Evolutionary conservation across 2,113 vertebrate genomes (phyloP), one percentile per base, ranked within the genome.

Genomic region (Scortum barcoo): DNA sequence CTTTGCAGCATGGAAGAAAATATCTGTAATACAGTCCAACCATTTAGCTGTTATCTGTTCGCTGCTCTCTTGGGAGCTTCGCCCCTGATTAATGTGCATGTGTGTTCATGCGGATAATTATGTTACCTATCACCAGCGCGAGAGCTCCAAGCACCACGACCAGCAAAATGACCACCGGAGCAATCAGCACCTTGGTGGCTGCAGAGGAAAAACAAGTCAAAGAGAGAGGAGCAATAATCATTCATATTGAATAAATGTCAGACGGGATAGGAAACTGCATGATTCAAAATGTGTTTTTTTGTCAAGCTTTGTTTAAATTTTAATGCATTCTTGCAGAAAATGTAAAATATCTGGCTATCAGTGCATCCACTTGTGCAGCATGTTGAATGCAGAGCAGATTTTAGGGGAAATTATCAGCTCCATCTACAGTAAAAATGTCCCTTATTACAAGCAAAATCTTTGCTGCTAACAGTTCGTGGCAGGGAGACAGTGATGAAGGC

Each of bases 151-250:
- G 89, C 87, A 97, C 97, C 94, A 99, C 93, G 87, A 97, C 97
- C 92, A 99, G 94, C 84, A 99, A 93, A 88, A 98, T 83, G 93
- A 98, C 96, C 89, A 98, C 78, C 33, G 98, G 98, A 68, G 97
- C 96, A 83, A 99, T 93, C 76, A 99, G 94, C 86, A 99, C 90
- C 91, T 99, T 99, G 89, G 97, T 95, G 88, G 96, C 98, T 99
- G 96, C 82, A 95, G 84, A 91, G 85, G 63, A 88, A 88, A 30
- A 87, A 7, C 72, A 1, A 81, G 20, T 78, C 6, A 62, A 22
- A 24, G 12, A 46, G 42, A 51, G 9, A 17, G 54, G 68, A 74
- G 70, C 54, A 17, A 76, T 30, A 22, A 44, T 70, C 63, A 70
- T 53, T 62, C 20, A 48, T 57, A 36, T 63, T 63, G 11, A 80